phyloP scores from a whole-genome alignment of 2,888 invertebrate genomes.

The Drosophila eohydei region DNA sequence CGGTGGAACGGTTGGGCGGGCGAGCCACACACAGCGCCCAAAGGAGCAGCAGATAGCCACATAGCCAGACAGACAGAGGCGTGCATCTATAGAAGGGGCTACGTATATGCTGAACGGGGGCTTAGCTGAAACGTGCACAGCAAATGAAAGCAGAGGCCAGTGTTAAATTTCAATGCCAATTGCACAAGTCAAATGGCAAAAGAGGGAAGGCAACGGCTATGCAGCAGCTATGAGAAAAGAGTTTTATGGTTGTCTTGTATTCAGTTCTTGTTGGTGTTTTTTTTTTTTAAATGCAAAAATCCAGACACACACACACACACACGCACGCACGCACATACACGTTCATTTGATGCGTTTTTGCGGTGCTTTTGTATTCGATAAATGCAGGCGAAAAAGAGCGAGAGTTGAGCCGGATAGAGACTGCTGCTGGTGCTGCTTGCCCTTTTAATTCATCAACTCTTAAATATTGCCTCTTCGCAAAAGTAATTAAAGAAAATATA shows the following conservation, averaged over 20 bases:
- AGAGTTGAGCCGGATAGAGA: background rate
- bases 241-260: conserved; percentile 29
- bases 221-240: conserved; percentile 6
- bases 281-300: conserved; percentile 42
- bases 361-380: conserved; percentile 52
- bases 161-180: conserved; percentile 76
- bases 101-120: background rate
- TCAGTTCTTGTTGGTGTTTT: background rate
- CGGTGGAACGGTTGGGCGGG: background rate
- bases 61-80: background rate
- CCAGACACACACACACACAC: conserved; percentile 12
- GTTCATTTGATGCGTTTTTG: conserved; percentile 26
- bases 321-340: conserved; percentile 5
- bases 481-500: conserved; percentile 44
- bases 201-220: conserved; percentile 1
- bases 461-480: conserved; percentile 50
- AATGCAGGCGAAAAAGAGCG: conserved; percentile 43
- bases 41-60: conserved; percentile 11
- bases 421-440: background rate
- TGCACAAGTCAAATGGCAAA: conserved; percentile 52
- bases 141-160: conserved; percentile 52
- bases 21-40: conserved; percentile 58
- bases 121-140: conserved; percentile 48
- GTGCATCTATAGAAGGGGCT: background rate
- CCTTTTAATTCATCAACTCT: conserved; percentile 59